Conservation (phyloP, 2,888 invertebrate genomes). For the Hipparchia semele region DNA sequence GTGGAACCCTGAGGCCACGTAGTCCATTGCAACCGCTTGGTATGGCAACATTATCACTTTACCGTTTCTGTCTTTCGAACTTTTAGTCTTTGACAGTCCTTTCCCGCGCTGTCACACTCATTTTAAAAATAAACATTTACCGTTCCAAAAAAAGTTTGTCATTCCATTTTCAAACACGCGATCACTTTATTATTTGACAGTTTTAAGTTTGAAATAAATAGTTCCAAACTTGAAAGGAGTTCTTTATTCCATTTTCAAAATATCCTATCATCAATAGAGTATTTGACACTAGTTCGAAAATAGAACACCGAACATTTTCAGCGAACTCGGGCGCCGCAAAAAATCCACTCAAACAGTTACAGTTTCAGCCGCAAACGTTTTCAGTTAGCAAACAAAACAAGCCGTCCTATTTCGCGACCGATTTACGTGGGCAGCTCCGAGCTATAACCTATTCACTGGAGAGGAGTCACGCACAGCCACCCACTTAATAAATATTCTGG, state of each 20-base stretch:
- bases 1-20: conserved; percentile 83
- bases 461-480: conserved; percentile 83
- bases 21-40: conserved; percentile 95
- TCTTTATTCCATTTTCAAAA: conserved; percentile 49
- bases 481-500: conserved; percentile 85
- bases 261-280: conserved; percentile 11
- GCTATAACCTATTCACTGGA: conserved; percentile 67
- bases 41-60: conserved; percentile 89
- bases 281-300: conserved; percentile 44
- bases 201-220: conserved; percentile 43
- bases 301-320: conserved; percentile 39
- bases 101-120: conserved; percentile 57
- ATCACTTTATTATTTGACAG: neutral
- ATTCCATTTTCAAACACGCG: conserved; percentile 51
- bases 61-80: conserved; percentile 14
- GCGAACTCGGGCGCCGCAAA: conserved; percentile 35
- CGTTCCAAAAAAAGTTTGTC: conserved; percentile 17
- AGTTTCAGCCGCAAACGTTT: conserved; percentile 55
- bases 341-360: conserved; percentile 43
- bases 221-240: neutral
- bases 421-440: conserved; percentile 66
- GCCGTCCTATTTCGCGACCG: conserved; percentile 69
- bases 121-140: conserved; percentile 47
- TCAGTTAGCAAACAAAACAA: conserved; percentile 77
- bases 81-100: conserved; percentile 39